A percentile compares a stretch with the other conserved stretches of the same genome.
Evolutionary conservation across 2,888 invertebrate genomes (phyloP).

Genomic region (Malthinus flaveolus): DNA sequence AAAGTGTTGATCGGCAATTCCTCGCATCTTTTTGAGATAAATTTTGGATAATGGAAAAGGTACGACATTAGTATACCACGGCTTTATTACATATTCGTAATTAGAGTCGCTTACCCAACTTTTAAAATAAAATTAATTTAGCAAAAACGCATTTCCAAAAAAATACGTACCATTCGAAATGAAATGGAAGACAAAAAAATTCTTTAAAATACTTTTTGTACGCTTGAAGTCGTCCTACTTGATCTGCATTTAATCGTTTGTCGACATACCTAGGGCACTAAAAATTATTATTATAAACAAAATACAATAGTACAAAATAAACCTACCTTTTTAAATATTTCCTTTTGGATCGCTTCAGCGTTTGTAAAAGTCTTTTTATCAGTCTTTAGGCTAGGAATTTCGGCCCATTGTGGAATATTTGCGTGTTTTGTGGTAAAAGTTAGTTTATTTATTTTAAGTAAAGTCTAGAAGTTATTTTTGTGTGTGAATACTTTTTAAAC

Average conservation of each 20-base stretch:
- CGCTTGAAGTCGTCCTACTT: neutral
- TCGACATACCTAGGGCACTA: neutral
- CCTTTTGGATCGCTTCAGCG: no score
- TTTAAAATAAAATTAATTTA: neutral
- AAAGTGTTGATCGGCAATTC: neutral
- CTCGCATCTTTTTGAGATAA: constrained; percentile 1
- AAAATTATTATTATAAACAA: neutral
- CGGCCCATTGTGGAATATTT: neutral
- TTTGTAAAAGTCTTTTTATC: no score
- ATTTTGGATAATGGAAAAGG: constrained; percentile 7
- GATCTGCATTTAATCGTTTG: neutral
- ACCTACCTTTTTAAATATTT: no score
- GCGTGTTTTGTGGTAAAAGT: neutral
- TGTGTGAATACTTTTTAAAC: no score
- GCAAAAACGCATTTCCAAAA: neutral
- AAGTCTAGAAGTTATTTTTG: neutral
- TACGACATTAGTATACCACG: constrained; percentile 7
- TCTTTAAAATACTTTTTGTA: constrained; percentile 10
- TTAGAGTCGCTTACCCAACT: constrained; percentile 11
- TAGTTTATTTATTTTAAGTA: neutral
- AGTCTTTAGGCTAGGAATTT: neutral
- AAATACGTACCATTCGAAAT: neutral
- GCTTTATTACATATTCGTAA: constrained; percentile 9
- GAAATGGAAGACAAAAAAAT: neutral
- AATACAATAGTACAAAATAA: no score